Percentiles rank a stretch among this genome's conserved stretches.
These are phyloP conservation scores for Aporophyla nigra DNA, from an alignment of 2,888 invertebrate species.

Conservation along the genomic window DNA sequence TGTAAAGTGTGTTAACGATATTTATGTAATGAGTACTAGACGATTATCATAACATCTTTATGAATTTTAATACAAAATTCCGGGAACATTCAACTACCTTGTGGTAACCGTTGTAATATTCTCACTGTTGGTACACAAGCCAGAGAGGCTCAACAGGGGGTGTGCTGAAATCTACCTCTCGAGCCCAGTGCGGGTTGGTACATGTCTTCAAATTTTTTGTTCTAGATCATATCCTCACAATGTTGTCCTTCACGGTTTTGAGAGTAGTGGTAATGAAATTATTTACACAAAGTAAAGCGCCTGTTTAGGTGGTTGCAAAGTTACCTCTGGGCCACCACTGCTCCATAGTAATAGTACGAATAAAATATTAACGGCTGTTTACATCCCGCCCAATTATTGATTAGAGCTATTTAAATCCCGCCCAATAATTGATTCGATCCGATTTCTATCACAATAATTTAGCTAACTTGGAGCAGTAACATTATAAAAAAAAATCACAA, in stretches of 20 bases:
- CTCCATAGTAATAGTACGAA: not conserved
- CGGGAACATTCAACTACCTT: not conserved
- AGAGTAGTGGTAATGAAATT: too few species aligned
- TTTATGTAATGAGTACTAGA: conserved; percentile 26
- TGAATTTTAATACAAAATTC: not conserved
- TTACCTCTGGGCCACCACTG: too few species aligned
- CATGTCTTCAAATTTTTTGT: too few species aligned
- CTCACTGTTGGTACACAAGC: too few species aligned
- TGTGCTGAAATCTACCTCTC: too few species aligned
- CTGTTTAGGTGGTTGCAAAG: too few species aligned
- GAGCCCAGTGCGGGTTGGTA: too few species aligned
- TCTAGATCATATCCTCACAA: too few species aligned
- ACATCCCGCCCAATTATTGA: not conserved
- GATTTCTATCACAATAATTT: not conserved
- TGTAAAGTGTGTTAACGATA: conserved; percentile 29
- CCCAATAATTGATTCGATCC: not conserved
- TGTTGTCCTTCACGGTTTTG: too few species aligned
- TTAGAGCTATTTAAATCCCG: not conserved
- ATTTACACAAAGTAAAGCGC: too few species aligned
- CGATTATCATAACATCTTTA: not conserved
- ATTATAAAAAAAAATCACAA: not conserved
- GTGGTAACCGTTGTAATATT: not conserved
- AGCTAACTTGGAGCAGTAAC: not conserved
- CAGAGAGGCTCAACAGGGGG: too few species aligned
- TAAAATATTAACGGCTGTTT: not conserved